Base-by-base conservation (phyloP, 2,888 invertebrate species). In the Neoaliturus tenellus region DNA sequence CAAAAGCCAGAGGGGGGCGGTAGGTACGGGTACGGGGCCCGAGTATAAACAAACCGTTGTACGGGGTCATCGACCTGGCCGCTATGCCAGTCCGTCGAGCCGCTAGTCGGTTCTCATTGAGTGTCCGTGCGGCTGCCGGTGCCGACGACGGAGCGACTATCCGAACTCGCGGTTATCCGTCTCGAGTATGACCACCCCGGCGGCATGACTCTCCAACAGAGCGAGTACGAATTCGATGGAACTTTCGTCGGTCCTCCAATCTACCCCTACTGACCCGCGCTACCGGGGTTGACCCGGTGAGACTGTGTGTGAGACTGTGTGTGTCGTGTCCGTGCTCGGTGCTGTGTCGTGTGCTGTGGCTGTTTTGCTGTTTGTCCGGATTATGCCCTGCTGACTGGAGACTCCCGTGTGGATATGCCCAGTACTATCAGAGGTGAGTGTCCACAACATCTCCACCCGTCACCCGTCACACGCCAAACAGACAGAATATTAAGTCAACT, bases 351-450 rank as follows among this genome's bases (percentile, higher is more conserved):
- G 6, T 39, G 39, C 20, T 71, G 71, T 71, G 2, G 62, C 62
- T 10, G 67, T 82, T 82, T 51, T 75, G 44, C 55, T 62, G 67
- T 31, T 39, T 82, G 39, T 31, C 41, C 82, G 85, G 85, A 86
- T 85, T 82, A 85, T 85, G 84, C 80, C 41, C 84, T 84, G 78
- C 69, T 84, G 39, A 44, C 62, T 84, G 78, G 58, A 83, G 39
- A 44, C 62, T 83, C 58, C 69, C 75, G 23, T 48, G 82, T 73
- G 82, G 87, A 86, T 85, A 88, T 88, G 88, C 88, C 88, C 84
- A 88, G 88, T 86, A 88, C 88, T 82, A 88, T 88, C 62, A 87
- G 88, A 88, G 87, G 87, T 88, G 71, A 85, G 87, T 86, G 28
- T 28, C 41, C 20, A 82, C 51, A 44, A 10, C 17, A 14, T 10